A percentile compares a stretch with the other conserved stretches of the same genome.
These are phyloP conservation scores for Hypolimnas misippus DNA, from an alignment of 2,888 invertebrate species.

Conservation along the genomic window DNA sequence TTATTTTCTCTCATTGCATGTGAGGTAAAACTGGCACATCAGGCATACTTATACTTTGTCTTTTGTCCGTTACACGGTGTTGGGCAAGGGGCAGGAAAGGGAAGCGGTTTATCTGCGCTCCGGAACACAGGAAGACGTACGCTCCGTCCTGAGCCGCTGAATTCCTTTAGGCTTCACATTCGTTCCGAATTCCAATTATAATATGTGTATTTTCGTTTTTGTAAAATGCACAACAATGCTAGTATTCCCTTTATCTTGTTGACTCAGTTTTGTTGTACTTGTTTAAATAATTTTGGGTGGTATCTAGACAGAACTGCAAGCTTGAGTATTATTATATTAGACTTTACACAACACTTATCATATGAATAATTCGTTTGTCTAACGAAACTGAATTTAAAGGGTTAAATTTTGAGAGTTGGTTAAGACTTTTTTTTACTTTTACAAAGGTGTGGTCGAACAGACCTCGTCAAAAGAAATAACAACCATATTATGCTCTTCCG, in stretches of 20 bases:
- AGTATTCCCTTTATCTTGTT: not conserved
- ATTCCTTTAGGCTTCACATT: slow-evolving; percentile 76
- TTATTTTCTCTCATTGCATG: slow-evolving; percentile 6
- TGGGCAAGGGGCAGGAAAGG: slow-evolving; percentile 80
- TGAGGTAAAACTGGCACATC: slow-evolving; percentile 55
- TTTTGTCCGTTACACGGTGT: slow-evolving; percentile 78
- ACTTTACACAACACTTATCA: not conserved
- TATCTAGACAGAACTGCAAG: not conserved
- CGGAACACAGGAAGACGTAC: slow-evolving; percentile 79
- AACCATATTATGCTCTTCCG: no score
- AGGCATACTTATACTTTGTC: slow-evolving; percentile 67
- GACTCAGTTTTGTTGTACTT: not conserved
- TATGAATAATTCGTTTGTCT: no score
- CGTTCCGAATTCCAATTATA: slow-evolving; percentile 63
- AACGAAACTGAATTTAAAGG: no score
- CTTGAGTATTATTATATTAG: not conserved
- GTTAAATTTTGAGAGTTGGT: no score
- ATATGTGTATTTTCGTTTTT: slow-evolving; percentile 34
- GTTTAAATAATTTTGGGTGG: not conserved
- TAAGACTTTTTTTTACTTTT: no score
- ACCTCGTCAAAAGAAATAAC: no score
- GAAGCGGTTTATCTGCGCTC: slow-evolving; percentile 82
- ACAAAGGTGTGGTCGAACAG: no score
- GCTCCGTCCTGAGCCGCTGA: slow-evolving; percentile 60
- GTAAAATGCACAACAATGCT: slow-evolving; percentile 11